Evolutionary conservation across 2,113 vertebrate species (phyloP).

Genomic region (Dolichotis patagonum): DNA sequence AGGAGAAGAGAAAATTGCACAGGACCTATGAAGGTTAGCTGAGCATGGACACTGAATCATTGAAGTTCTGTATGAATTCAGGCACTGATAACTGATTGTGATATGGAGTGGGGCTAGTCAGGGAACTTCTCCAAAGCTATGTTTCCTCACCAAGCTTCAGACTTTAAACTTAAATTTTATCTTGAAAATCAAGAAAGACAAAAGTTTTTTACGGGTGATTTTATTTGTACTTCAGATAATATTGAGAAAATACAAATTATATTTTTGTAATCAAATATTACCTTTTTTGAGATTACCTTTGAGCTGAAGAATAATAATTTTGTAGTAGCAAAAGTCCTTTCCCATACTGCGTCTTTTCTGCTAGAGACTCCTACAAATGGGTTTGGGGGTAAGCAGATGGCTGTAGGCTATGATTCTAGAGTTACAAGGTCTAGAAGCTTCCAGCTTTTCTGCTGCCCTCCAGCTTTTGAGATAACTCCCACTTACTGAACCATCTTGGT

Average conservation of each 20-base stretch:
- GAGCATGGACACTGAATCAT: background rate
- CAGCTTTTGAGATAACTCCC: constrained; percentile 7
- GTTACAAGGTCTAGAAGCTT: background rate
- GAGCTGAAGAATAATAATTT: background rate
- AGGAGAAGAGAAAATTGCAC: constrained; percentile 56
- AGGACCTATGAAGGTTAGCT: constrained; percentile 65
- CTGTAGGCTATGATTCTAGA: constrained; percentile 36
- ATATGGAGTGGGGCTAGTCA: constrained; percentile 4
- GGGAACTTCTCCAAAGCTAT: constrained; percentile 24
- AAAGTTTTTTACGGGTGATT: constrained; percentile 21
- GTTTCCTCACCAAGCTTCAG: constrained; percentile 37
- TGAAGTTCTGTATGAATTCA: constrained; percentile 9
- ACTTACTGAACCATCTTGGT: constrained; percentile 13
- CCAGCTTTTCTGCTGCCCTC: background rate
- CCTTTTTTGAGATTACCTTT: constrained; percentile 6
- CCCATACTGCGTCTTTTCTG: background rate
- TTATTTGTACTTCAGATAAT: constrained; percentile 62
- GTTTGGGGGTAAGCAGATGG: constrained; percentile 38
- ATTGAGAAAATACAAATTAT: constrained; percentile 56
- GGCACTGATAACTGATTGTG: background rate
- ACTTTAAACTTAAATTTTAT: constrained; percentile 43
- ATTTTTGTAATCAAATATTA: background rate
- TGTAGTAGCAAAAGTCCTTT: constrained; percentile 43
- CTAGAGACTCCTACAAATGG: constrained; percentile 32
- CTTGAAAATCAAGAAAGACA: constrained; percentile 41